These are phyloP conservation scores for Onthophagus taurus DNA, from an alignment of 1,140 invertebrate species.

Conservation along the genomic window DNA sequence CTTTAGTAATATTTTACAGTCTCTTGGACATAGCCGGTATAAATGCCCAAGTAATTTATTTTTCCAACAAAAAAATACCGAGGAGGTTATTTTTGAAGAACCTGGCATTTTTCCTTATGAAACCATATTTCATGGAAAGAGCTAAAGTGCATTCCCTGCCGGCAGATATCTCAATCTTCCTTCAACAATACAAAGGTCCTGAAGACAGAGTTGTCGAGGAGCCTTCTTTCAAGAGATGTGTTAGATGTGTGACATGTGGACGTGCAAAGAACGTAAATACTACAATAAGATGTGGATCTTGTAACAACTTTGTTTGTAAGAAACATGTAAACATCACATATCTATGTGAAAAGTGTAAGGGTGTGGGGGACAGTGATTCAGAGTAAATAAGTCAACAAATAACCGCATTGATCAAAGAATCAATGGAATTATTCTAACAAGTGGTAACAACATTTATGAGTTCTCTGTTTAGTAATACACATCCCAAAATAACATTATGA, in stretches of 20 bases:
- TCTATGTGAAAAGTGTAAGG: background rate
- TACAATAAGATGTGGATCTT: conserved; percentile 7
- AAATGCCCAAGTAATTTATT: conserved; percentile 39
- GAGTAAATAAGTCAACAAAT: too few species aligned
- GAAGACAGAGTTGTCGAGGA: background rate
- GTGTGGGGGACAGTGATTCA: too few species aligned
- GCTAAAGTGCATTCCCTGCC: conserved; percentile 11
- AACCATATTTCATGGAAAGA: conserved; percentile 22
- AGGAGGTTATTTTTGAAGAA: conserved; percentile 39
- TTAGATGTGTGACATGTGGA: too few species aligned
- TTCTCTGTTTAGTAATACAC: too few species aligned
- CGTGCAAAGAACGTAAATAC: conserved; percentile 16
- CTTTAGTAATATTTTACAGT: conserved; percentile 41
- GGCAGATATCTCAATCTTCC: conserved; percentile 13
- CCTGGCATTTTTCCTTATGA: conserved; percentile 37
- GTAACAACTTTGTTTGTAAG: conserved; percentile 17
- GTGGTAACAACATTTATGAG: too few species aligned
- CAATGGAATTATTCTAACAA: too few species aligned
- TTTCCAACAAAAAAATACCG: conserved; percentile 27
- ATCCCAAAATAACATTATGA: too few species aligned
- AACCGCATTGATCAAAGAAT: too few species aligned
- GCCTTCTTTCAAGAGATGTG: conserved; percentile 9
- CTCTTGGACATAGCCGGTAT: conserved; percentile 43
- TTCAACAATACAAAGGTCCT: conserved; percentile 7
- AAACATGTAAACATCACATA: conserved; percentile 10